These are phyloP conservation scores for Oreochromis tanganicae DNA, from an alignment of 2,113 vertebrate genomes.

Conservation along the genomic window DNA sequence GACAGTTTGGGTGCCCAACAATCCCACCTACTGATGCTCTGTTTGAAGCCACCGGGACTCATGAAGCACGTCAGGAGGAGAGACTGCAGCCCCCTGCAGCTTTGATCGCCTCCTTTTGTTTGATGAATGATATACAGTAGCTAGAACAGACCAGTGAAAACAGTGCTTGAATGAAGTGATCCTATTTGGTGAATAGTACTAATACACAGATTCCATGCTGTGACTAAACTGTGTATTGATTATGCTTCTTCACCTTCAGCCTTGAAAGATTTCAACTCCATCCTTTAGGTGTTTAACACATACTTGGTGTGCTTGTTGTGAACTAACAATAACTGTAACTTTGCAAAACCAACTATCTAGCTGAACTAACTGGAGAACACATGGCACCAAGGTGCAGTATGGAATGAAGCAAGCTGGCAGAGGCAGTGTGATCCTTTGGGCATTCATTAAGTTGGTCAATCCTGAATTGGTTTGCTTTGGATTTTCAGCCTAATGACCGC, in stretches of 20 bases:
- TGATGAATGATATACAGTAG: not conserved
- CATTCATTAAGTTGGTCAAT: no score
- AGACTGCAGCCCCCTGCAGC: not conserved
- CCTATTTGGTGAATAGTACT: not conserved
- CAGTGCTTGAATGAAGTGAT: not conserved
- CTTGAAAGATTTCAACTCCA: not conserved
- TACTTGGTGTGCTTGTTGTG: not conserved
- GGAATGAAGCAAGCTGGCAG: no score
- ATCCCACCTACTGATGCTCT: not conserved
- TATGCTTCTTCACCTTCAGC: not conserved
- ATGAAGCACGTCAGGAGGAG: not conserved
- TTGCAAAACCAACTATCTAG: not conserved
- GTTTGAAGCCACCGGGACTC: not conserved
- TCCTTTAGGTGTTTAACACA: not conserved
- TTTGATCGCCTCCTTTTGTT: slow-evolving; percentile 1
- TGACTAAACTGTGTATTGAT: not conserved
- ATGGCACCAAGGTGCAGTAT: no score
- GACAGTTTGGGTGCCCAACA: not conserved
- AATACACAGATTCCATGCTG: not conserved
- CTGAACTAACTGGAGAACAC: no score
- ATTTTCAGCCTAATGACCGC: not conserved
- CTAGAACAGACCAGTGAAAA: not conserved
- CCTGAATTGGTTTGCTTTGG: no score
- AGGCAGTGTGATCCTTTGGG: no score
- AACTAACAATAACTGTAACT: not conserved